Percentiles rank a stretch among this genome's conserved stretches.
Evolutionary conservation across 37 sponge, comb jelly and placozoan species (phyloP).

Genomic region (Dysidea cf. avara): DNA sequence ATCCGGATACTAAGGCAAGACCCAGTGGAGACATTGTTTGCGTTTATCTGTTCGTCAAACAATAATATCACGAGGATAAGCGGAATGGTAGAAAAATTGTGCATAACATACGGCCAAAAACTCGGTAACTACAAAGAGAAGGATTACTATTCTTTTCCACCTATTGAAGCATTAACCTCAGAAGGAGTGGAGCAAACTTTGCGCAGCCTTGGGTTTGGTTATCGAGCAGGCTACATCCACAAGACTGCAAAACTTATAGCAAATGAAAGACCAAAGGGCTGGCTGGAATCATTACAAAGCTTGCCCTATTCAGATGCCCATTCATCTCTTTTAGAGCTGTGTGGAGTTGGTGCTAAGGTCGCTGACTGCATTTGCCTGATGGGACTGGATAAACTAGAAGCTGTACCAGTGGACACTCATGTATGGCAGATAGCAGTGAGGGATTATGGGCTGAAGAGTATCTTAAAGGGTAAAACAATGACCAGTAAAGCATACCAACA

Average conservation of each 20-base stretch:
- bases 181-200: conserved; percentile 55
- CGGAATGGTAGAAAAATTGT: conserved; percentile 72
- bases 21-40: conserved; percentile 75
- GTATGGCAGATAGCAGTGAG: conserved; percentile 68
- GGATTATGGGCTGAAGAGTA: conserved; percentile 59
- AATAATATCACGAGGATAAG: conserved; percentile 88
- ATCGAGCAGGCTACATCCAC: conserved; percentile 80
- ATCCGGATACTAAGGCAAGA: conserved; percentile 84
- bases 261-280: conserved; percentile 7
- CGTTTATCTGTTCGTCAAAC: conserved; percentile 95
- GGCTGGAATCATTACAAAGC: conserved; percentile 26
- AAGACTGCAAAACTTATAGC: conserved; percentile 30
- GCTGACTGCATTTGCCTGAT: conserved; percentile 96
- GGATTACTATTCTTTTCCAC: conserved; percentile 67
- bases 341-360: conserved; percentile 43
- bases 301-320: conserved; percentile 51
- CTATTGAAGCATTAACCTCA: conserved; percentile 20
- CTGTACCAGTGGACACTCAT: conserved; percentile 95
- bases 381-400: conserved; percentile 80
- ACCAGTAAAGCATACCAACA: too few species aligned
- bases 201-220: conserved; percentile 86
- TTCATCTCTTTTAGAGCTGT: conserved; percentile 33
- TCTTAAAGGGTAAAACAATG: too few species aligned
- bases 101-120: conserved; percentile 43
- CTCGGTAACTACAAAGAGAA: conserved; percentile 27